Evolutionary conservation across 1,140 invertebrate species (phyloP), one percentile per base, ranked within the genome.

Genomic region (Drosophila sp.): DNA sequence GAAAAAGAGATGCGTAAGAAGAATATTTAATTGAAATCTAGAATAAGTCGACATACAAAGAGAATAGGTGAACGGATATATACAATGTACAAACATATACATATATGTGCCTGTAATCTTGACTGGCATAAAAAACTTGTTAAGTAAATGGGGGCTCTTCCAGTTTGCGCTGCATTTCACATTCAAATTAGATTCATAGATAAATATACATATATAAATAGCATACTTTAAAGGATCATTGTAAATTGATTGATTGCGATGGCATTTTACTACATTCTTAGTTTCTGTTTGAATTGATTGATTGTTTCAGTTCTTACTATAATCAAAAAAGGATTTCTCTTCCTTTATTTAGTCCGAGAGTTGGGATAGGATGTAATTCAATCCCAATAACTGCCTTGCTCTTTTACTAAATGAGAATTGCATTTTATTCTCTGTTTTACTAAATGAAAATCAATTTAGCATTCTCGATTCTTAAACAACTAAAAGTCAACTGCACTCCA

Each of bases 11-110:
- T 34, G 25, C 27, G 48, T n/a, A 51, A 13, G 21, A 13, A 13
- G 21, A 48, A 48, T 48, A 48, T 48, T 48, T 29, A 50, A 50
- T 11, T 46, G 45, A 46, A 29, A n/a, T 14, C 14, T 18, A 7
- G 4, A 16, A 16, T 18, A 43, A 16, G 40, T 8, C 8, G 40
- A 43, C 18, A 43, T 13, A 16, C 14, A 43, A 43, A 18, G 40
- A 8, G 7, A 16, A 14, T 13, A 40, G 38, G 4, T 40, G 38
- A 0, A 14, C n/a, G n/a, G 4, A 14, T 43, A 18, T 43, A 43
- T 0, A 29, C 5, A 27, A 3, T 27, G 8, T 13, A 38, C 9
- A 13, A 13, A 46, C 18, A 46, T 21, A 46, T 6, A n/a, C 25
- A 4, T 11, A 46, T 5, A 9, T 25, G 1, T 46, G 25, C n/a